Base-by-base conservation (phyloP, 1,140 invertebrate genomes). In the Liolophura sinensis region DNA sequence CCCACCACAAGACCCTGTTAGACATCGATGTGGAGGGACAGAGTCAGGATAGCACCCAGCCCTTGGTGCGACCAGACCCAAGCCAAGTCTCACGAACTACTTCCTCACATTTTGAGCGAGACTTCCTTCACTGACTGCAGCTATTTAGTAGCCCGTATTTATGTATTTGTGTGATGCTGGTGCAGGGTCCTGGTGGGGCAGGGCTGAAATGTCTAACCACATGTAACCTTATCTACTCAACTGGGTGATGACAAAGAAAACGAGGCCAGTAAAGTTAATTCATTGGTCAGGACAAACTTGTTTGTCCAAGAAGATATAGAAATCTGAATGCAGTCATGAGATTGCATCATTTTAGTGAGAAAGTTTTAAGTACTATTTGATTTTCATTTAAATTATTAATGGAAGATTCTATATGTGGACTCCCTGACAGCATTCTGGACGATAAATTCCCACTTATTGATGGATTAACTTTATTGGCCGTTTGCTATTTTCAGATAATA, bases 11-110 rank as follows among this genome's bases (percentile, higher is more conserved):
- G 65, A 88, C 86, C 4, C 69, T 90, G 25, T 78, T 90, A 20
- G 89, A 90, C 73, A 86, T 89, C 68, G 88, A 89, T 15, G 87
- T 89, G 50, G 88, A 90, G 49, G 89, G 89, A 4, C 89, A 90
- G 77, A 88, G 75, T 71, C 87, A 89, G 66, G 90, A 92, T 72
- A 80, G 84, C 1, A 90, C 88, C 1, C 77, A 88, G 62, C 89
- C 90, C n/a, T 77, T 91, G 40, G 63, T 82, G n/a, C 48, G 63
- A 40, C 73, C 70, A 20, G 68, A 69, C 22, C 57, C 71, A 54
- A 24, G 20, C 20, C 52, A 20, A 54, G 11, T 25, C 20, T 22
- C 52, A 54, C 20, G 9, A 54, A 25, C 52, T 20, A 11, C 52
- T 3, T 22, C 11, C 20, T 25, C 9, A 20, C 20, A 22, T 25